Conservation (phyloP, 2,888 invertebrate species). For the Heteromurus nitidus region DNA sequence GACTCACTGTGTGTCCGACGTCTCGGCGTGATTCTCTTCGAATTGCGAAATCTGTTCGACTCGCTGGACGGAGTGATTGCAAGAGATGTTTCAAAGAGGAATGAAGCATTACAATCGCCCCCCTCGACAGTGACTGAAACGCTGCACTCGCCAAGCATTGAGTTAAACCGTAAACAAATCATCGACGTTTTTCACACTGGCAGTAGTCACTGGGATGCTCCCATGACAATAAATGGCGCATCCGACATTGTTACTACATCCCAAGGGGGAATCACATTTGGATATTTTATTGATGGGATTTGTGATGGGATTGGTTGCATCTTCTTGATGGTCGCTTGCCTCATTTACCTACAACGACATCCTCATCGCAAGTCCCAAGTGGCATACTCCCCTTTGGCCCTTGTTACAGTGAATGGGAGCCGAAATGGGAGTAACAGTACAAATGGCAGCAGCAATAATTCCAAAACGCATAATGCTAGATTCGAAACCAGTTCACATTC, state of each 20-base stretch:
- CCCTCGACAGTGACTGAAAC: no score
- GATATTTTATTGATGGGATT: conserved; percentile 88
- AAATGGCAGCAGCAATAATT: not conserved
- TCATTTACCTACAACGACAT: conserved; percentile 83
- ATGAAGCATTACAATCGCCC: not conserved
- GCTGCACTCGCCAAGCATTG: no score
- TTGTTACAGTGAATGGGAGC: not conserved
- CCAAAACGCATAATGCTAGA: not conserved
- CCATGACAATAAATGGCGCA: no score
- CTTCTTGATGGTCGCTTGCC: conserved; percentile 83
- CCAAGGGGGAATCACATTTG: conserved; percentile 79
- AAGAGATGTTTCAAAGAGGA: conserved; percentile 76
- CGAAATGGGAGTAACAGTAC: not conserved
- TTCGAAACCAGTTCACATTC: not conserved
- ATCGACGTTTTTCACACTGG: no score
- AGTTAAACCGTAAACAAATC: no score
- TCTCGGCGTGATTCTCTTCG: conserved; percentile 85
- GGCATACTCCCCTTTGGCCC: not conserved
- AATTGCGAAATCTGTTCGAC: conserved; percentile 88
- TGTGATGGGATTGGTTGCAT: conserved; percentile 87
- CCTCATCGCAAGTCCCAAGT: conserved; percentile 75
- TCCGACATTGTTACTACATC: conserved; percentile 5
- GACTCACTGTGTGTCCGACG: conserved; percentile 84
- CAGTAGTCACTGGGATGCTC: no score
- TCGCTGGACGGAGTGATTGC: conserved; percentile 92